phyloP scores from a whole-genome alignment of 2,113 vertebrate genomes.

The Aplodontia rufa region DNA sequence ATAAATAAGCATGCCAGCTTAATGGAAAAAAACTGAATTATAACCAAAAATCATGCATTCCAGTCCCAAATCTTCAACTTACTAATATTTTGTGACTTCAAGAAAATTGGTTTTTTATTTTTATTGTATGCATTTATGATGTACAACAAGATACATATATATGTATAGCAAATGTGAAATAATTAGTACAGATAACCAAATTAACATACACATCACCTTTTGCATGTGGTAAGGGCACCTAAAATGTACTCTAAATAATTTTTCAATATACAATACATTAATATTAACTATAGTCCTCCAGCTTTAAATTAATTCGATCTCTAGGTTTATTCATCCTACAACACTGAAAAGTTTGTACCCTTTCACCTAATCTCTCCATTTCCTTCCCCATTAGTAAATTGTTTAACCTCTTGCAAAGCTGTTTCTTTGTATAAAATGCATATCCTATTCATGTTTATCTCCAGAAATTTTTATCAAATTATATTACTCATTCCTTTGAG shows the following conservation, averaged over 20 bases:
- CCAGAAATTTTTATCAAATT: conserved; percentile 39
- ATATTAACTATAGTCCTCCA: not conserved
- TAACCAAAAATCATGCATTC: not conserved
- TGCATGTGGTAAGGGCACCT: not conserved
- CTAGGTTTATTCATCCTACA: not conserved
- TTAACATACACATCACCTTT: not conserved
- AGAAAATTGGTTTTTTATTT: not conserved
- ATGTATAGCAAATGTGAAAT: not conserved
- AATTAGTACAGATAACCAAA: not conserved
- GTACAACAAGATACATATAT: not conserved
- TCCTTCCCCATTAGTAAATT: not conserved
- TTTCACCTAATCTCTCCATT: not conserved
- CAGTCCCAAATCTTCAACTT: not conserved
- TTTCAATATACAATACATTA: not conserved
- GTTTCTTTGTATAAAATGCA: conserved; percentile 2
- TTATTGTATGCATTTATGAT: not conserved
- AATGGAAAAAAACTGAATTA: conserved; percentile 5
- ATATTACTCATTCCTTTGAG: not conserved
- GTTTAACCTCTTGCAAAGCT: conserved; percentile 34
- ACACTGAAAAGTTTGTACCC: not conserved
- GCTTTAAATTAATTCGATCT: not conserved
- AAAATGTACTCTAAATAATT: not conserved
- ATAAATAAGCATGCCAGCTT: not conserved
- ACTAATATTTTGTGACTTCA: conserved; percentile 3
- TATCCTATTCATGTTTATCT: conserved; percentile 45